A percentile compares a stretch with the other conserved stretches of the same genome.
Evolutionary conservation across 2,113 vertebrate species (phyloP).

Genomic region (Chitala chitala): DNA sequence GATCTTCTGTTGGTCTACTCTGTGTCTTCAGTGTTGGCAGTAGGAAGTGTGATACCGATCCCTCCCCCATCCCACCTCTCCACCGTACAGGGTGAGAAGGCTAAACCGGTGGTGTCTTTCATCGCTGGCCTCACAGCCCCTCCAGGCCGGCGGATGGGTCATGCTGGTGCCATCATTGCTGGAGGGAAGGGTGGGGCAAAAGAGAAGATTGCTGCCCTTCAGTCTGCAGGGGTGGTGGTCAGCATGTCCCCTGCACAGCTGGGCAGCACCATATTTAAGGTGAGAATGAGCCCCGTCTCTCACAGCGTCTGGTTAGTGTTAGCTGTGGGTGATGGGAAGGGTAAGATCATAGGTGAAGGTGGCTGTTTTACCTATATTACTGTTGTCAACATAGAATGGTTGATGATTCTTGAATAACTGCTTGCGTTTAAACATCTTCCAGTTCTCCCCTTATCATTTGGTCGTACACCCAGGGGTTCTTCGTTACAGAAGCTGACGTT

Average conservation of each 20-base stretch:
- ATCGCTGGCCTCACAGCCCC: conserved; percentile 94
- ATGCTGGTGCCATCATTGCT: conserved; percentile 94
- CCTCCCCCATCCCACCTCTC: conserved; percentile 7
- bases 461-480: too few relatives aligned
- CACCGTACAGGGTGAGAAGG: conserved; percentile 72
- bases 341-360: too few relatives aligned
- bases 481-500: too few relatives aligned
- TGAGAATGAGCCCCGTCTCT: conserved; percentile 40
- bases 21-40: not conserved
- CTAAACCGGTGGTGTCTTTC: conserved; percentile 96
- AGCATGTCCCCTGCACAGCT: conserved; percentile 98
- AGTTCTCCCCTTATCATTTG: too few relatives aligned
- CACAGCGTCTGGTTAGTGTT: not conserved
- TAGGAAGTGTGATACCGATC: not conserved
- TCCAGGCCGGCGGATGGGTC: conserved; percentile 92
- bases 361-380: too few relatives aligned
- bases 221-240: conserved; percentile 85
- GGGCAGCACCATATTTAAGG: conserved; percentile 94
- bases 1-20: conserved; percentile 33
- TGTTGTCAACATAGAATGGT: too few relatives aligned
- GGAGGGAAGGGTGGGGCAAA: conserved; percentile 96
- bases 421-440: too few relatives aligned
- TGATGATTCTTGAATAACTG: too few relatives aligned
- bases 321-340: too few relatives aligned
- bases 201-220: conserved; percentile 94